A percentile compares a stretch with the other conserved stretches of the same genome.
phyloP scores from a whole-genome alignment of 1,140 invertebrate species.

The Rhopalosiphum maidis region DNA sequence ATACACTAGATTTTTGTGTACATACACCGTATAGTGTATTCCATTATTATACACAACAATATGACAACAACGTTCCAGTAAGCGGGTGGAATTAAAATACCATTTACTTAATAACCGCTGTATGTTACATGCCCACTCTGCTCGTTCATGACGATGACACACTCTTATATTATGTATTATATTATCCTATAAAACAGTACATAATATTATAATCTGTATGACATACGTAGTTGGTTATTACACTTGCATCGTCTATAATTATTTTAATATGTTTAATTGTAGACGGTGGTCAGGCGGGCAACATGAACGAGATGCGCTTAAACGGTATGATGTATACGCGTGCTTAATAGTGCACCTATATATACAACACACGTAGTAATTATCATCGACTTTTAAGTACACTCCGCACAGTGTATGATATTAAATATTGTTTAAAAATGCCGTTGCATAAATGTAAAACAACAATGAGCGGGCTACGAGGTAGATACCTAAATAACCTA shows the following conservation, averaged over 20 bases:
- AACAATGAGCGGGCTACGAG: background rate
- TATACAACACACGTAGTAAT: background rate
- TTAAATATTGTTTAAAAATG: background rate
- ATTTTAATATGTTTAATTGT: background rate
- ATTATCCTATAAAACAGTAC: background rate
- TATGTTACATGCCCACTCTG: background rate
- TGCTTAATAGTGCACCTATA: background rate
- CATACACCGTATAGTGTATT: background rate
- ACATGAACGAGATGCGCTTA: background rate
- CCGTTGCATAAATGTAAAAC: background rate
- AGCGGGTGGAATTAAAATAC: background rate
- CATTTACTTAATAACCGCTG: background rate
- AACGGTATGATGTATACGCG: background rate
- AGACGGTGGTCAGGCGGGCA: background rate
- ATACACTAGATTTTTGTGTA: background rate
- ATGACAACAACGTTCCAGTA: background rate
- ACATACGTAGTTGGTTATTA: background rate
- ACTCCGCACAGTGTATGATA: background rate
- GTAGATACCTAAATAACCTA: no score
- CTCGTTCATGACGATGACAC: background rate
- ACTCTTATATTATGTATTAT: background rate
- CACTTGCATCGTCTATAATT: background rate
- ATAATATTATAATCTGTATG: background rate
- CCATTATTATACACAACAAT: background rate
- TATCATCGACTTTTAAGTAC: background rate